phyloP scores from a whole-genome alignment of 2,888 invertebrate species.

The Hololepta plana region DNA sequence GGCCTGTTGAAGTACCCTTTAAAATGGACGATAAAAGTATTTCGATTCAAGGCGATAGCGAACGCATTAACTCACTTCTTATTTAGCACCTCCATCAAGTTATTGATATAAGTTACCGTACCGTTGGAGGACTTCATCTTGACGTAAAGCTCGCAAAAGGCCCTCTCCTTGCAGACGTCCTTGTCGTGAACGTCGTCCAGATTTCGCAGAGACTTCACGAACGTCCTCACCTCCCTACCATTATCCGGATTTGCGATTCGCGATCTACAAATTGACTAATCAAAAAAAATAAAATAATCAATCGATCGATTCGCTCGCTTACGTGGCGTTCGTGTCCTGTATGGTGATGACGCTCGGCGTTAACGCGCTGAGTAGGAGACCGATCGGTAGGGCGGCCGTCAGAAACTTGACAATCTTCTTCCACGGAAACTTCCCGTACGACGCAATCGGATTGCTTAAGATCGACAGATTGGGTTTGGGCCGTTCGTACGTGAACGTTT shows the following conservation, averaged over 20 bases:
- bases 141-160: constrained; percentile 21
- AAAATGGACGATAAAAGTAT: constrained; percentile 10
- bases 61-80: constrained; percentile 18
- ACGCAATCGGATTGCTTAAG: too few relatives aligned
- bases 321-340: constrained; percentile 22
- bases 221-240: too few relatives aligned
- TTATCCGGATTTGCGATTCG: background rate
- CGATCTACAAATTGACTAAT: too few relatives aligned
- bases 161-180: constrained; percentile 19
- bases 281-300: too few relatives aligned
- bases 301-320: too few relatives aligned
- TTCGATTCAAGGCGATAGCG: too few relatives aligned
- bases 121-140: constrained; percentile 18
- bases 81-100: constrained; percentile 19
- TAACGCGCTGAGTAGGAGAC: constrained; percentile 49
- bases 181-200: constrained; percentile 12
- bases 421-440: too few relatives aligned
- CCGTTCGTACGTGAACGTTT: too few relatives aligned
- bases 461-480: too few relatives aligned
- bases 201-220: too few relatives aligned
- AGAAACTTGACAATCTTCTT: constrained; percentile 42
- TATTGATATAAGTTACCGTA: constrained; percentile 18
- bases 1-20: constrained; percentile 19
- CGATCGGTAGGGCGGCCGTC: constrained; percentile 51
- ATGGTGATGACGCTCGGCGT: constrained; percentile 48